Evolutionary conservation across 2,888 invertebrate genomes (phyloP).

Genomic region (Barypeithes pellucidus): DNA sequence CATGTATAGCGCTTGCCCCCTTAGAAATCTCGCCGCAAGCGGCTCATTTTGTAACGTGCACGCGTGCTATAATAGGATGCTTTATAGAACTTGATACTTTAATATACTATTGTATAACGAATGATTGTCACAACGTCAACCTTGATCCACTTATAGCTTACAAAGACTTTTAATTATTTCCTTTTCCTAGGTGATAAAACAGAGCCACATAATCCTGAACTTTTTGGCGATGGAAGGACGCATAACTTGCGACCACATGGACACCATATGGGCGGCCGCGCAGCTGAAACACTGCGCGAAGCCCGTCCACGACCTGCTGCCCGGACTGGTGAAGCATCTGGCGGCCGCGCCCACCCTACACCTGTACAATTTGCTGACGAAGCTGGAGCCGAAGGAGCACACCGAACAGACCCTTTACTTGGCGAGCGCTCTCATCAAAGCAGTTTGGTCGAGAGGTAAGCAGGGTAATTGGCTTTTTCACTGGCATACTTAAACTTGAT

Average conservation of each 20-base stretch:
- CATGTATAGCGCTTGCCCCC: too few relatives aligned
- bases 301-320: conserved; percentile 92
- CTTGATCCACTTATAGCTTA: too few relatives aligned
- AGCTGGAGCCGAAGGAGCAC: conserved; percentile 91
- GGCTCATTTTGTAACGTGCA: too few relatives aligned
- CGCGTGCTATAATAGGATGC: too few relatives aligned
- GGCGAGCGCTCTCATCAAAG: conserved; percentile 91
- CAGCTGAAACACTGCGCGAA: conserved; percentile 96
- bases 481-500: too few relatives aligned
- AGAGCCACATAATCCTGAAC: conserved; percentile 93
- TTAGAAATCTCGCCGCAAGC: too few relatives aligned
- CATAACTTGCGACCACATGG: conserved; percentile 91
- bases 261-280: conserved; percentile 95
- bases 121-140: too few relatives aligned
- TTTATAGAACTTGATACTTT: too few relatives aligned
- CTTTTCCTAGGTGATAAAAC: conserved; percentile 85
- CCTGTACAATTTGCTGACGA: conserved; percentile 88
- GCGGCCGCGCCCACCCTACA: conserved; percentile 92
- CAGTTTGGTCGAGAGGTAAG: conserved; percentile 85
- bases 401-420: conserved; percentile 95
- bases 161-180: not conserved
- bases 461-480: too few relatives aligned
- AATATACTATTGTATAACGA: too few relatives aligned
- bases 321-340: conserved; percentile 91
- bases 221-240: conserved; percentile 94